phyloP scores from a whole-genome alignment of 2,888 invertebrate species.

The Cheilosia grossa region DNA sequence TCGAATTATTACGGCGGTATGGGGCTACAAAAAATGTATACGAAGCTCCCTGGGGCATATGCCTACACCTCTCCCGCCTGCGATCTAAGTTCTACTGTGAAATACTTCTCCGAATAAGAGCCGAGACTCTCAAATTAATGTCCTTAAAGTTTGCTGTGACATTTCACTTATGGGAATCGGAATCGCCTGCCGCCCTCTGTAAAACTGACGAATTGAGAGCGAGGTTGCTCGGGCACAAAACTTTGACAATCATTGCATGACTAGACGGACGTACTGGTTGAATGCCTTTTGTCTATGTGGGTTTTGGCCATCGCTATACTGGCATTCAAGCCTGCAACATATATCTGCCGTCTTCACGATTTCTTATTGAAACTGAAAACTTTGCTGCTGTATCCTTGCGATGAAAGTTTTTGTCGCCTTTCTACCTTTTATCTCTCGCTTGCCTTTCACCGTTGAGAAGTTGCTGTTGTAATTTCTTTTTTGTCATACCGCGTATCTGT shows the following conservation, averaged over 20 bases:
- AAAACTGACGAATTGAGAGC: constrained; percentile 40
- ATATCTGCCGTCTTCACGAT: constrained; percentile 10
- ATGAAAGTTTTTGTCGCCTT: constrained; percentile 61
- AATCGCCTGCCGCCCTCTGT: not conserved
- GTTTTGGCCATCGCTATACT: constrained; percentile 10
- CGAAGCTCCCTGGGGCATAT: constrained; percentile 10
- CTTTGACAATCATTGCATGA: constrained; percentile 49
- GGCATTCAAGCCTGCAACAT: constrained; percentile 17
- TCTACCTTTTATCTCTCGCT: constrained; percentile 16
- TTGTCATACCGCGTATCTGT: constrained; percentile 40
- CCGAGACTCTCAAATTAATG: constrained; percentile 15
- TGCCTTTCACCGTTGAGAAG: constrained; percentile 47
- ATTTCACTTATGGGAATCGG: constrained; percentile 41
- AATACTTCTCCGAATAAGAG: constrained; percentile 18
- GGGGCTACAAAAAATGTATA: constrained; percentile 12
- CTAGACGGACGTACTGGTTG: constrained; percentile 19
- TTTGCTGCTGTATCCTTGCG: constrained; percentile 47
- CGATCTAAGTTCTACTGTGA: constrained; percentile 24
- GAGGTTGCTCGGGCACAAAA: constrained; percentile 11
- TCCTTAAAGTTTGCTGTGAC: constrained; percentile 48
- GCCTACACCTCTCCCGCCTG: not conserved
- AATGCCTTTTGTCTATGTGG: constrained; percentile 16
- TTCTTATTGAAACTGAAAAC: constrained; percentile 55
- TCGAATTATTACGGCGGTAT: not conserved
- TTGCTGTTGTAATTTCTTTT: constrained; percentile 35